Percentiles rank a stretch among this genome's conserved stretches.
These are phyloP conservation scores for Dasypogon diadema DNA, from an alignment of 2,888 invertebrate genomes.

Conservation along the genomic window DNA sequence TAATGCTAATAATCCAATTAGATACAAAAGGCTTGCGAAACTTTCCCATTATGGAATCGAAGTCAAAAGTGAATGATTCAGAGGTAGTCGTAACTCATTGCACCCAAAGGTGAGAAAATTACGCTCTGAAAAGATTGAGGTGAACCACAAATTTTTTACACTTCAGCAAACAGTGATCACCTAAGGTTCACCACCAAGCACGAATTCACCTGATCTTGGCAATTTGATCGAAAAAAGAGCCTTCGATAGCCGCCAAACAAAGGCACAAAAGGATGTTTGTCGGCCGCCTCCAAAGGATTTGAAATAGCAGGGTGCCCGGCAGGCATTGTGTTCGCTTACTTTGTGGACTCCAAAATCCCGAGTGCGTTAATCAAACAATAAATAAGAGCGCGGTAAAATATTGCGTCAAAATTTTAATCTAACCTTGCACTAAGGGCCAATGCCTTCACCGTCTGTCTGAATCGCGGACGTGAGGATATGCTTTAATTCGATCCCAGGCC, in stretches of 20 bases:
- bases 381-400: conserved; percentile 29
- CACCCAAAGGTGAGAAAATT: conserved; percentile 52
- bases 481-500: conserved; percentile 24
- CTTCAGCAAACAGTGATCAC: conserved; percentile 48
- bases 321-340: background rate
- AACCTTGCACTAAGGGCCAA: background rate
- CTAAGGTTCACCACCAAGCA: conserved; percentile 38
- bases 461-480: conserved; percentile 29
- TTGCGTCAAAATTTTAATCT: conserved; percentile 20
- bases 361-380: conserved; percentile 38
- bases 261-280: conserved; percentile 41
- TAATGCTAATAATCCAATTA: too few relatives aligned
- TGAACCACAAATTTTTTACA: conserved; percentile 51
- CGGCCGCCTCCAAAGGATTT: conserved; percentile 37
- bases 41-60: background rate
- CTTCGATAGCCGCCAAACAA: conserved; percentile 13
- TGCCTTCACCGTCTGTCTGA: background rate
- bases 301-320: conserved; percentile 33
- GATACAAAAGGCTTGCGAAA: background rate
- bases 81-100: conserved; percentile 47
- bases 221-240: conserved; percentile 5
- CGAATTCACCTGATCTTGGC: conserved; percentile 29
- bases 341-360: background rate
- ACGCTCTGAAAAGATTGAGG: conserved; percentile 47
- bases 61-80: conserved; percentile 11